Evolutionary conservation across 1,140 invertebrate species (phyloP).

Genomic region (Hypothenemus hampei): DNA sequence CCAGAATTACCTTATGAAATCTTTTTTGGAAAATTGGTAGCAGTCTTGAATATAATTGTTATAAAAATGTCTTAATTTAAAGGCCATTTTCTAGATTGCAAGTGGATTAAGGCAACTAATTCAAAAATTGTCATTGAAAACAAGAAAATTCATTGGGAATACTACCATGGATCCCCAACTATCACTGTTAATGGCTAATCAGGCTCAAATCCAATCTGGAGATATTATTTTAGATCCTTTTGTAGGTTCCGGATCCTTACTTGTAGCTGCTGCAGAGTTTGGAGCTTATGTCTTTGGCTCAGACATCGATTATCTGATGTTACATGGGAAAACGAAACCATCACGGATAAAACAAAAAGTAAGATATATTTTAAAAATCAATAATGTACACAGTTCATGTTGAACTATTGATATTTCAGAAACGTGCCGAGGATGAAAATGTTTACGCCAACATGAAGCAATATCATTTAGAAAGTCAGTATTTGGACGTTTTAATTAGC

Average conservation of each 20-base stretch:
- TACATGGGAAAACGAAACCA: slow-evolving; percentile 81
- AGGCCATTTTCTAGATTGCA: slow-evolving; percentile 53
- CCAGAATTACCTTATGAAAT: slow-evolving; percentile 67
- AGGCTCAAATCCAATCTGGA: slow-evolving; percentile 68
- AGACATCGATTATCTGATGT: slow-evolving; percentile 90
- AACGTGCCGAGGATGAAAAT: slow-evolving; percentile 76
- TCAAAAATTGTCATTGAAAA: slow-evolving; percentile 76
- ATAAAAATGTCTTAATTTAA: background rate
- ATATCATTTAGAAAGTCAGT: slow-evolving; percentile 69
- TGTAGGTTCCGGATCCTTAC: slow-evolving; percentile 89
- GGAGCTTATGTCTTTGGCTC: slow-evolving; percentile 86
- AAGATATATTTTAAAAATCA: background rate
- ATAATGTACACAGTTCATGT: background rate
- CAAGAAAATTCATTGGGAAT: slow-evolving; percentile 91
- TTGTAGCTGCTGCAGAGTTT: slow-evolving; percentile 86
- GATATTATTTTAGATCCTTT: slow-evolving; percentile 90
- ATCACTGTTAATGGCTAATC: slow-evolving; percentile 90
- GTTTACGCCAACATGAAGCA: slow-evolving; percentile 80
- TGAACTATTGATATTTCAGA: slow-evolving; percentile 48
- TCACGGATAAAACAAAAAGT: slow-evolving; percentile 73
- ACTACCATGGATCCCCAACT: slow-evolving; percentile 95
- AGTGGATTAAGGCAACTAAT: slow-evolving; percentile 79
- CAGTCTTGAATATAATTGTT: background rate
- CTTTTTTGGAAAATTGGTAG: slow-evolving; percentile 82
- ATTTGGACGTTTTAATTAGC: slow-evolving; percentile 84